These are phyloP conservation scores for Coendou prehensilis DNA, from an alignment of 2,797 vertebrate species.

Conservation along the genomic window DNA sequence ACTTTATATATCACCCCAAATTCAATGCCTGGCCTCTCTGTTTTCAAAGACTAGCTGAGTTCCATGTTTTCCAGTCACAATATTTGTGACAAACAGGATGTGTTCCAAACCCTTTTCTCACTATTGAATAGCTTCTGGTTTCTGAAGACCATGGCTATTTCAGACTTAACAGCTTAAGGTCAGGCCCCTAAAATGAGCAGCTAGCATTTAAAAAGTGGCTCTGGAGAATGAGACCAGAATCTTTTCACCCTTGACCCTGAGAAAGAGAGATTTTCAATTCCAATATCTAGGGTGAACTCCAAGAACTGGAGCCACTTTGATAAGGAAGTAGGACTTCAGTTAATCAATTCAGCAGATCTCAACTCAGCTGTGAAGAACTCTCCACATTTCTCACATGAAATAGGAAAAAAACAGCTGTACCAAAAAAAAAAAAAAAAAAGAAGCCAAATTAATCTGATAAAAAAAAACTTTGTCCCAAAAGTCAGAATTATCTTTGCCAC, in stretches of 20 bases:
- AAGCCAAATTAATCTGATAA: background rate
- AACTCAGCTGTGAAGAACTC: background rate
- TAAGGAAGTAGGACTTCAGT: constrained; percentile 33
- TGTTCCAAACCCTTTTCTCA: background rate
- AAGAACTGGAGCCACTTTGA: background rate
- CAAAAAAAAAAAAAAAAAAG: background rate
- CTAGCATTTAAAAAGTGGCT: constrained; percentile 49
- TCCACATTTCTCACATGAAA: constrained; percentile 18
- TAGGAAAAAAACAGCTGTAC: background rate
- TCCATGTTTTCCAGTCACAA: background rate
- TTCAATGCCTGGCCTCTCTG: background rate
- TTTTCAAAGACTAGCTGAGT: constrained; percentile 24
- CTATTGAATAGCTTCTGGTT: background rate
- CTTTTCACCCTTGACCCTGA: constrained; percentile 44
- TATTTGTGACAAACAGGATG: background rate
- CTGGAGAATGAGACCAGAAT: background rate
- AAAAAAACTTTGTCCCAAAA: background rate
- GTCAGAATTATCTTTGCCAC: constrained; percentile 12
- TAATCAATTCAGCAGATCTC: background rate
- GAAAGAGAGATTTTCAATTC: constrained; percentile 43
- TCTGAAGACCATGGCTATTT: constrained; percentile 3
- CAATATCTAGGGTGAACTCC: background rate
- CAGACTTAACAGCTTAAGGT: constrained; percentile 34
- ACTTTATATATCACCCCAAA: background rate
- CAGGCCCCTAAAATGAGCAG: constrained; percentile 41